Percentiles rank a stretch among this genome's conserved stretches.
These are phyloP conservation scores for Hippocampus barbouri DNA, from an alignment of 2,113 vertebrate species.

Conservation along the genomic window DNA sequence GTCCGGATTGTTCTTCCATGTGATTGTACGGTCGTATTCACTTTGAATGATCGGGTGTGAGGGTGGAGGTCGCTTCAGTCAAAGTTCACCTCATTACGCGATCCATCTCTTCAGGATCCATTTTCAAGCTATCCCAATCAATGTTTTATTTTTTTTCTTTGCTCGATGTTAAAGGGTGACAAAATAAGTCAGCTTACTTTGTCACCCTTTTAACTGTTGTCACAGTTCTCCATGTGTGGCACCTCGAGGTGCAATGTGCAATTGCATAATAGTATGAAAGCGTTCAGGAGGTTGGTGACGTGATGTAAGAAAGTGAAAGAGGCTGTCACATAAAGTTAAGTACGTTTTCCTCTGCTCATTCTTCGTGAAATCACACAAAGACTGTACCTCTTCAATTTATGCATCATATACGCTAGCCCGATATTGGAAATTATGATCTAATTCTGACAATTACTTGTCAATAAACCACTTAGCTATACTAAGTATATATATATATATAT, in stretches of 20 bases:
- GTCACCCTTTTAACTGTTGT: slow-evolving; percentile 35
- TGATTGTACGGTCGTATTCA: not conserved
- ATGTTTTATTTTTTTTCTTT: not conserved
- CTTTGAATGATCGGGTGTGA: not conserved
- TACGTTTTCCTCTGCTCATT: slow-evolving; percentile 6
- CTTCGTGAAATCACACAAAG: not conserved
- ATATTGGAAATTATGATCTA: too few species aligned
- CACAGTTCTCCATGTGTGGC: slow-evolving; percentile 2
- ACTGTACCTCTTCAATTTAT: too few species aligned
- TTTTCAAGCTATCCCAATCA: not conserved
- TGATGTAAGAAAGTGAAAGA: slow-evolving; percentile 44
- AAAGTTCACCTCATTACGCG: not conserved
- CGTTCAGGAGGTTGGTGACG: slow-evolving; percentile 8
- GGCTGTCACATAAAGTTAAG: slow-evolving; percentile 34
- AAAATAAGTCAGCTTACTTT: too few species aligned
- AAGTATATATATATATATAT: too few species aligned
- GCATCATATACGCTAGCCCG: too few species aligned
- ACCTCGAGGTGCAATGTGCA: slow-evolving; percentile 28
- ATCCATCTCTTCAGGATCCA: not conserved
- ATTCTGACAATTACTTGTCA: too few species aligned
- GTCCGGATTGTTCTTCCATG: not conserved
- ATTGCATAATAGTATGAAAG: slow-evolving; percentile 19
- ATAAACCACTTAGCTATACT: too few species aligned
- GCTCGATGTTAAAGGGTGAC: not conserved
- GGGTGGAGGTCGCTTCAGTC: not conserved